A percentile compares a stretch with the other conserved stretches of the same genome.
These are phyloP conservation scores for Taenaris catops DNA, from an alignment of 2,888 invertebrate genomes.

Conservation along the genomic window DNA sequence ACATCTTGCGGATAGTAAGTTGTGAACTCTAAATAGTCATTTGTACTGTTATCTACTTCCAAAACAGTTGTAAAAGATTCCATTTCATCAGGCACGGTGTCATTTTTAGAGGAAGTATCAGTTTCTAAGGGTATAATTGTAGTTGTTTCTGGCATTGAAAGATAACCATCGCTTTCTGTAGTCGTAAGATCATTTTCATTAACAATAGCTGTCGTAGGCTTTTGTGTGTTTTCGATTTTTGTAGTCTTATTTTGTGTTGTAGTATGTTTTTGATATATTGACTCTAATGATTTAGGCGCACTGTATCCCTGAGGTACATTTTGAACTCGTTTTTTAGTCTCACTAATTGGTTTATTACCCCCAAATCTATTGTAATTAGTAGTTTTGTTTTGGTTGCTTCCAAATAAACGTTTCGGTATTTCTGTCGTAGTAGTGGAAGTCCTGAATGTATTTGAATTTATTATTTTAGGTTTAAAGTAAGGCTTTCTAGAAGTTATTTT, in stretches of 20 bases:
- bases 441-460: constrained; percentile 67
- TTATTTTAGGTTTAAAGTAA: constrained; percentile 48
- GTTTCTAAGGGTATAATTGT: constrained; percentile 35
- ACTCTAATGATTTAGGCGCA: constrained; percentile 29
- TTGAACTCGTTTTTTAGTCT: constrained; percentile 59
- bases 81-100: constrained; percentile 31
- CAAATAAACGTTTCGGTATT: constrained; percentile 43
- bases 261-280: constrained; percentile 19
- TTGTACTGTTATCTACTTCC: constrained; percentile 52
- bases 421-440: constrained; percentile 63
- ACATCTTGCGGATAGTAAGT: constrained; percentile 47
- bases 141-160: constrained; percentile 46
- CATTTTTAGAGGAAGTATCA: constrained; percentile 32
- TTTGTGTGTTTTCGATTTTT: constrained; percentile 22
- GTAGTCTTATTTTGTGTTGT: constrained; percentile 15
- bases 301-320: constrained; percentile 64
- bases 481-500: constrained; percentile 49
- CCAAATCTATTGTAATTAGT: constrained; percentile 46
- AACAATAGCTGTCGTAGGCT: constrained; percentile 27
- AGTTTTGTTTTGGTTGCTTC: constrained; percentile 48
- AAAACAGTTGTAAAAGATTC: constrained; percentile 48
- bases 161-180: constrained; percentile 53
- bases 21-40: constrained; percentile 61
- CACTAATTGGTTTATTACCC: constrained; percentile 43
- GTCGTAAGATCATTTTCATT: constrained; percentile 24